Evolutionary conservation across 2,797 vertebrate genomes (phyloP).

Genomic region (Spea hammondii): DNA sequence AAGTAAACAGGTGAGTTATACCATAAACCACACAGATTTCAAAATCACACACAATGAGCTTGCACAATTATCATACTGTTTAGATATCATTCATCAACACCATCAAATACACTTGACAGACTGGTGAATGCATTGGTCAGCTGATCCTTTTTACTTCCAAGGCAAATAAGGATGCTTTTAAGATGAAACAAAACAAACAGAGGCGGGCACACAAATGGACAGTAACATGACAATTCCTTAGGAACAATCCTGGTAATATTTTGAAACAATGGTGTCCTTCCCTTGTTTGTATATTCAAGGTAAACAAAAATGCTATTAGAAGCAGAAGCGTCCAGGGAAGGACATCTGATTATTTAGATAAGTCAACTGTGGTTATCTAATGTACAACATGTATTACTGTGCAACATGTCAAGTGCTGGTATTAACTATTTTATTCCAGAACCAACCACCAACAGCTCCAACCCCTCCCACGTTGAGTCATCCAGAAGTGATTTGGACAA

Average conservation of each 20-base stretch:
- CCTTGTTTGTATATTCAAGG: slow-evolving; percentile 24
- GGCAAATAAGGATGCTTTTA: slow-evolving; percentile 45
- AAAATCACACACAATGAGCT: slow-evolving; percentile 16
- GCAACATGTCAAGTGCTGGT: too few relatives aligned
- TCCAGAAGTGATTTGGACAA: too few relatives aligned
- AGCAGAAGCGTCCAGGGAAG: neutral
- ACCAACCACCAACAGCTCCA: too few relatives aligned
- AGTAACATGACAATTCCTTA: slow-evolving; percentile 16
- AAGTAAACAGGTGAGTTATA: slow-evolving; percentile 1
- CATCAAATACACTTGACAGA: slow-evolving; percentile 16
- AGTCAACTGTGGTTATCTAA: too few relatives aligned
- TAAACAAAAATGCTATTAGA: slow-evolving; percentile 5
- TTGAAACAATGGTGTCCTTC: slow-evolving; percentile 23
- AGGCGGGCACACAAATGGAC: slow-evolving; percentile 15
- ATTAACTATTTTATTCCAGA: too few relatives aligned
- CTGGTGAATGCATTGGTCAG: slow-evolving; percentile 39
- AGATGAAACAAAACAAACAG: slow-evolving; percentile 31
- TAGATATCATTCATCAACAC: slow-evolving; percentile 26
- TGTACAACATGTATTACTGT: too few relatives aligned
- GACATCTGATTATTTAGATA: too few relatives aligned
- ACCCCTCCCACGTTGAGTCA: too few relatives aligned
- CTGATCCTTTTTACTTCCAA: slow-evolving; percentile 30
- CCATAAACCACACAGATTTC: neutral
- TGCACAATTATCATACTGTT: slow-evolving; percentile 21
- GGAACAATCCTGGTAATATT: slow-evolving; percentile 25